Base-by-base conservation (phyloP, 2,888 invertebrate species). In the Amaurobius ferox region DNA sequence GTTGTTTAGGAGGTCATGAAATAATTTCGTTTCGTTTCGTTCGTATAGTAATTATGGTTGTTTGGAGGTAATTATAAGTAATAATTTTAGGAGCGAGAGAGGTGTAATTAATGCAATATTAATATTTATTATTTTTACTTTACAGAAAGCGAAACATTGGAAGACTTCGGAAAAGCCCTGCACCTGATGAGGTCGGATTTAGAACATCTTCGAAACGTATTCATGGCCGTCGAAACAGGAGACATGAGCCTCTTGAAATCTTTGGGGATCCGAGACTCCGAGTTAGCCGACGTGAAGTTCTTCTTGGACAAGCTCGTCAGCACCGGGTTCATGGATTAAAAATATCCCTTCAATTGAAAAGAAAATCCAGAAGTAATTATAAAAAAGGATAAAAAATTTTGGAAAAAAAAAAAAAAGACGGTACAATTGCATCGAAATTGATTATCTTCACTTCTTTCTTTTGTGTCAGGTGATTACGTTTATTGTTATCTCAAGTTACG, bases 221-320 rank as follows among this genome's bases (percentile, higher is more conserved):
- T 98, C 92, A 96, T 97, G 95, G 97, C 97, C 11, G 97, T 97
- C 39, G 97, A 97, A 92, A 97, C 97, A 91, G 97, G 97, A 16
- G 97, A 98, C 91, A 93, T 97, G 87, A 97, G 97, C 86, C 96
- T 97, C 95, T 93, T 98, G 86, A 97, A 97, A 91, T 96, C 97
- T 13, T 93, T 98, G 88, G 97, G 97, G 89, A 97, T 98, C 92
- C 97, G 97, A 92, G 97, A 98, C 92, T 97, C 97, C 0, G 97
- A 97, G 91, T 93, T 98, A 88, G 97, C 97, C 23, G 97, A 98
- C 91, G 97, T 98, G 79, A 97, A 97, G 91, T 97, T 97, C 93
- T 98, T 98, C 94, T 94, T 98, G 90, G 97, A 97, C 93, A 97
- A 97, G 92, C 94, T 98, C 90, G 97, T 97, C 86, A 97, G 97